phyloP scores from a whole-genome alignment of 2,113 vertebrate species.

The Solea solea region DNA sequence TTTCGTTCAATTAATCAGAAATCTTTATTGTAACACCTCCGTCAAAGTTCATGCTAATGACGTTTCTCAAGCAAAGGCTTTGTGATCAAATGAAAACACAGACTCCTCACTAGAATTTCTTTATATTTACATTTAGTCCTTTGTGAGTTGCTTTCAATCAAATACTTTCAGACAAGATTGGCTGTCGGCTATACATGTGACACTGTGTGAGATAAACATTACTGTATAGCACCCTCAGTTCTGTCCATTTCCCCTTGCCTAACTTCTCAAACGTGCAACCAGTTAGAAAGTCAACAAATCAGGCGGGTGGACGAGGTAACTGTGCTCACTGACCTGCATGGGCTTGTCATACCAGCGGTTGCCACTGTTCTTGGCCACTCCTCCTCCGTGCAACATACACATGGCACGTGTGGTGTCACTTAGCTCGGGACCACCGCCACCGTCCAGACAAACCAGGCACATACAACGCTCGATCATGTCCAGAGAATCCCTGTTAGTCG shows the following conservation, averaged over 20 bases:
- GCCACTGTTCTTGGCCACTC: constrained; percentile 84
- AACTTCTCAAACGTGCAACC: too few species aligned
- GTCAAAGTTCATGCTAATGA: constrained; percentile 33
- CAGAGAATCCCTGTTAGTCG: constrained; percentile 95
- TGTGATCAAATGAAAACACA: constrained; percentile 12
- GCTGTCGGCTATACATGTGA: too few species aligned
- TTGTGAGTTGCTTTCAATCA: too few species aligned
- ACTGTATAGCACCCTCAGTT: too few species aligned
- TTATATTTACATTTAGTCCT: background rate
- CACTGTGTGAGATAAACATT: too few species aligned
- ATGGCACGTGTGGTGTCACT: constrained; percentile 84
- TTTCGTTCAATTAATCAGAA: constrained; percentile 7
- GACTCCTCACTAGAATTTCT: constrained; percentile 5
- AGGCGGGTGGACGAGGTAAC: too few species aligned
- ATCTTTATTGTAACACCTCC: constrained; percentile 36
- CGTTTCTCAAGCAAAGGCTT: background rate
- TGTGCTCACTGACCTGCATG: constrained; percentile 87
- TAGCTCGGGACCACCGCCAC: constrained; percentile 76
- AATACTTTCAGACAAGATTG: too few species aligned
- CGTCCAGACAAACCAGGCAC: constrained; percentile 93
- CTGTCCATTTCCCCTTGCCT: too few species aligned
- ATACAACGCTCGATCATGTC: constrained; percentile 96
- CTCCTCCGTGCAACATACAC: constrained; percentile 92
- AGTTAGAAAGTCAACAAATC: too few species aligned
- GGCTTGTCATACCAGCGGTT: constrained; percentile 99